Evolutionary conservation across 2,113 vertebrate species (phyloP).

Genomic region (Erythrolamprus reginae): DNA sequence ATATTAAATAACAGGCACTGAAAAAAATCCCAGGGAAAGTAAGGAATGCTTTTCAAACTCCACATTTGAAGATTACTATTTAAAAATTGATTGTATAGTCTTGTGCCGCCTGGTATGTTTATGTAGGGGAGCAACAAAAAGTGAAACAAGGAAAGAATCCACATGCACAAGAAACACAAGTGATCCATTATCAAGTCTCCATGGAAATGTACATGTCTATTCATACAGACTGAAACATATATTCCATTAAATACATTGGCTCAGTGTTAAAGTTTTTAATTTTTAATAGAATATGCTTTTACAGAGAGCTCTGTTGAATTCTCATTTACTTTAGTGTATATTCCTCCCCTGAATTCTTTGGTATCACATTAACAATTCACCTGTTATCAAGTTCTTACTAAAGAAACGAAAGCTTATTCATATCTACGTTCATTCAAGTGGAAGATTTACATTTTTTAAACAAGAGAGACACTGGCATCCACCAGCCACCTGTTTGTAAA

Average conservation of each 20-base stretch:
- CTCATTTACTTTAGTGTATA: neutral
- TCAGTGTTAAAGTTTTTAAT: neutral
- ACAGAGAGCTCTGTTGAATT: neutral
- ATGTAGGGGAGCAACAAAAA: neutral
- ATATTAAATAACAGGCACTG: neutral
- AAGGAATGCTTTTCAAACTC: neutral
- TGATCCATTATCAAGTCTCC: neutral
- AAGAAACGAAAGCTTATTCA: neutral
- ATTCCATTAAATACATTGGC: neutral
- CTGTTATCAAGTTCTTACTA: neutral
- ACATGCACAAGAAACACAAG: neutral
- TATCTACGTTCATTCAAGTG: neutral
- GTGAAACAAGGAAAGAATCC: neutral
- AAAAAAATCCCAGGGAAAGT: neutral
- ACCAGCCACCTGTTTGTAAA: neutral
- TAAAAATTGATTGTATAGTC: neutral
- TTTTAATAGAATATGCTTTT: neutral
- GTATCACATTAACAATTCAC: neutral
- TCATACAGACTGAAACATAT: neutral
- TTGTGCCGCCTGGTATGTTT: neutral
- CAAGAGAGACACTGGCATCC: neutral
- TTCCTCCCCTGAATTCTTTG: neutral
- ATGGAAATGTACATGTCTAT: neutral
- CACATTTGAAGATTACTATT: neutral
- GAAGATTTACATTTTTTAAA: neutral